Evolutionary conservation across 2,113 vertebrate genomes (phyloP).

Genomic region (Anthoscopus minutus): DNA sequence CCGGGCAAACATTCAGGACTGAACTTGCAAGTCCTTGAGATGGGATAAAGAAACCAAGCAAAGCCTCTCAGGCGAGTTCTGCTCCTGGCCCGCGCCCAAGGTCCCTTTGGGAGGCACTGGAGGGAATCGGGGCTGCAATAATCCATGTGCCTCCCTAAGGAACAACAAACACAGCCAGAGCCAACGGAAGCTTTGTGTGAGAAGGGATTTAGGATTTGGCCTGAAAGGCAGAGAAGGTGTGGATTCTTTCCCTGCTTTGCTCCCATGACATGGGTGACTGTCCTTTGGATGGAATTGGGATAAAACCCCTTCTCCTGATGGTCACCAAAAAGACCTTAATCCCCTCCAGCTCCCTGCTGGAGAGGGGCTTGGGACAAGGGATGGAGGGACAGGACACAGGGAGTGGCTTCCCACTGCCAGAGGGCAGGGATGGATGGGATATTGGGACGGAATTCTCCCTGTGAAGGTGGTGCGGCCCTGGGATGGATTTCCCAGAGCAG

Average conservation of each 20-base stretch:
- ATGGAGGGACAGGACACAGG: background rate
- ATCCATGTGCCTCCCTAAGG: background rate
- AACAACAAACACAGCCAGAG: background rate
- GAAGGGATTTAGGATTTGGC: background rate
- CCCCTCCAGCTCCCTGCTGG: background rate
- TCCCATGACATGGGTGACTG: background rate
- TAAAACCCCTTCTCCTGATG: background rate
- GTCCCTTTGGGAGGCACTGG: constrained; percentile 4
- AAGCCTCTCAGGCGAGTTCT: background rate
- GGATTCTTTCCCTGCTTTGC: background rate
- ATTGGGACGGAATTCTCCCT: background rate
- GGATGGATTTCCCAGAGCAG: background rate
- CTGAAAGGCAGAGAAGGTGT: background rate
- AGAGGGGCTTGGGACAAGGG: background rate
- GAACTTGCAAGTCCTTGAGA: background rate
- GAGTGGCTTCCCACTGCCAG: background rate
- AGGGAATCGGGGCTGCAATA: constrained; percentile 18
- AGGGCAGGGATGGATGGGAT: background rate
- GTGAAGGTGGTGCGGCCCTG: rapidly evolving
- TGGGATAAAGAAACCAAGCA: background rate
- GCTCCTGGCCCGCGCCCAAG: background rate
- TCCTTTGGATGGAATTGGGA: background rate
- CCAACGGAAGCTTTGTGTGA: background rate
- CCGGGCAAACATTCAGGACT: background rate
- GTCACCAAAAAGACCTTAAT: background rate